Conservation (phyloP, 2,888 invertebrate genomes). For the Troides aeacus region DNA sequence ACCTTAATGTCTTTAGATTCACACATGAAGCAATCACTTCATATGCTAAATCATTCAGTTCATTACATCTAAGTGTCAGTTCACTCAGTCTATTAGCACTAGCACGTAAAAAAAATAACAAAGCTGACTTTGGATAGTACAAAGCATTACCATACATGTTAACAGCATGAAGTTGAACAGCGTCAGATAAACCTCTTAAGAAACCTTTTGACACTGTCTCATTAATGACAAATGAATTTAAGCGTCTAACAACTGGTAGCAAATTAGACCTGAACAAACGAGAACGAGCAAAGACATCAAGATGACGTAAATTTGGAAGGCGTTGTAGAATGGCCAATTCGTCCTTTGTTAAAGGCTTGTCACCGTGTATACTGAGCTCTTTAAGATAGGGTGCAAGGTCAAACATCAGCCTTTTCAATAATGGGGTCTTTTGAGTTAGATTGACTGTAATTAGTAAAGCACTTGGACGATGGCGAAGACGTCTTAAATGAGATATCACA, state of each 20-base stretch:
- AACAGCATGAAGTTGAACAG: constrained; percentile 33
- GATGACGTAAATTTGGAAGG: constrained; percentile 36
- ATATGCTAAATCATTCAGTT: constrained; percentile 39
- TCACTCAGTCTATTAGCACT: constrained; percentile 37
- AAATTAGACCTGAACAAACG: constrained; percentile 23
- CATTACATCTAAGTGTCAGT: constrained; percentile 45
- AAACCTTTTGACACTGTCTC: constrained; percentile 35
- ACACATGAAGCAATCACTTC: constrained; percentile 37
- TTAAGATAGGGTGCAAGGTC: constrained; percentile 23
- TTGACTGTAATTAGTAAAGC: constrained; percentile 26
- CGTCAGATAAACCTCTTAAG: constrained; percentile 30
- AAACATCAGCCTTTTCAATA: constrained; percentile 15
- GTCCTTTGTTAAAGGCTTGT: constrained; percentile 23
- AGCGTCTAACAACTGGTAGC: constrained; percentile 26
- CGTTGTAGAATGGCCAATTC: constrained; percentile 30
- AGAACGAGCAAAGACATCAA: constrained; percentile 39
- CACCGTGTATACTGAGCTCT: constrained; percentile 26
- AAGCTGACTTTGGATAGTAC: constrained; percentile 37
- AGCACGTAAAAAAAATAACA: constrained; percentile 35
- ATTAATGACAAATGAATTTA: constrained; percentile 41
- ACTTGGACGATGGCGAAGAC: constrained; percentile 31
- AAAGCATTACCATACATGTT: constrained; percentile 47
- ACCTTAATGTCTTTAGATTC: constrained; percentile 38
- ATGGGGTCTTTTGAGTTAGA: constrained; percentile 9
- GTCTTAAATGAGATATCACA: constrained; percentile 28